Evolutionary conservation across 2,888 invertebrate genomes (phyloP), one percentile per base, ranked within the genome.

Genomic region (Maniola hyperantus): DNA sequence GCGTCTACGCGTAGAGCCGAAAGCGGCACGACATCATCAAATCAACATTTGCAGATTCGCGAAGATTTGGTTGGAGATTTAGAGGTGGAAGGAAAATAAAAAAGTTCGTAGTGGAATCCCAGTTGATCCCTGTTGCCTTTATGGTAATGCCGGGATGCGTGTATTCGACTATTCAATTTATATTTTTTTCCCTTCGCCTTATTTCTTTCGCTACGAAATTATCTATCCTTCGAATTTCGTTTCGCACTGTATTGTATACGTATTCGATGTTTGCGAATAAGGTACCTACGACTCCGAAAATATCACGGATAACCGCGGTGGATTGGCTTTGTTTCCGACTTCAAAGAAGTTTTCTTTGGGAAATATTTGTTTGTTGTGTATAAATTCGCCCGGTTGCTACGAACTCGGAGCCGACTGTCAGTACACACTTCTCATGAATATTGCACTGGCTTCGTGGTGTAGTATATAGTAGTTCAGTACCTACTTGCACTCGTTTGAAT

Each of bases 21-120:
- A 54, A 66, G 66, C 69, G 73, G 69, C 73, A 66, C 79, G 82
- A 83, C 86, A 92, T 92, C 92, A 92, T 92, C 92, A 92, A 92
- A 92, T 92, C 92, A 92, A 89, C 92, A 92, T 92, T 92, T 92
- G 91, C 92, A 92, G 92, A 93, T 92, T 92, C 89, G 87, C 92
- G 90, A 84, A 89, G 91, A 90, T 91, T 91, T 91, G 85, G 85
- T 84, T 81, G 83, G 89, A 91, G 92, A 92, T 92, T 91, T 92
- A 92, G 91, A 91, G 91, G 91, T 91, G 88, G 91, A 89, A 89
- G 89, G 91, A 91, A 91, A 92, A 92, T 92, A 92, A 92, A 92
- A 91, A 92, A 92, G 91, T 92, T 91, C 91, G 88, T 90, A 89
- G 86, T 87, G 88, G 91, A 92, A 92, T 91, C 92, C 92, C 78